phyloP scores from a whole-genome alignment of 1,140 invertebrate genomes.

The Aporrectodea caliginosa region DNA sequence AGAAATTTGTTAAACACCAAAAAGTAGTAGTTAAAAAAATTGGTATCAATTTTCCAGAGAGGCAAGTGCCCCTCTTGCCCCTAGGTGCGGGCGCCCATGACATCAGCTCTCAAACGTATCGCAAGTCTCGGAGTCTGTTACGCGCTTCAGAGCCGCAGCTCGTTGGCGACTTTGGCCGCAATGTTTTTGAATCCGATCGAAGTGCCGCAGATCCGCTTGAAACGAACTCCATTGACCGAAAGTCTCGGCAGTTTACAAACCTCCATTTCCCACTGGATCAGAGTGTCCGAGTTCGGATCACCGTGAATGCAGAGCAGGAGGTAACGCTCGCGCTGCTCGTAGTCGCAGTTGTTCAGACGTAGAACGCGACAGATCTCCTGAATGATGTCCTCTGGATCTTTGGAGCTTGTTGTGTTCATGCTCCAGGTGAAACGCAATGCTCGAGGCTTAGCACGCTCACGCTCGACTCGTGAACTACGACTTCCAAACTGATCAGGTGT shows the following conservation, averaged over 20 bases:
- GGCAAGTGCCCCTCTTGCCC: no score
- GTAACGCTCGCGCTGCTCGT: conserved; percentile 96
- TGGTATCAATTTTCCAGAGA: no score
- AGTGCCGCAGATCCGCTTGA: conserved; percentile 98
- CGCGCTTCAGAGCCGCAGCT: neutral
- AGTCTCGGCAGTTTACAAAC: conserved; percentile 96
- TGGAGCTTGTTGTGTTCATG: conserved; percentile 99
- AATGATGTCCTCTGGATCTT: conserved; percentile 99
- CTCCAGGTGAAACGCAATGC: conserved; percentile 99
- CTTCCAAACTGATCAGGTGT: neutral
- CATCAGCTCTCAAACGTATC: no score
- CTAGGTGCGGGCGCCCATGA: no score
- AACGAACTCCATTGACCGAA: conserved; percentile 96
- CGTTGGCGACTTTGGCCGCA: conserved; percentile 90
- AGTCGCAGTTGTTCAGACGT: conserved; percentile 98
- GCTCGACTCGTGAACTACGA: neutral
- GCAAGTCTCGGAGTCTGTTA: no score
- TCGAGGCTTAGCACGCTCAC: conserved; percentile 68
- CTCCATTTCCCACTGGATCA: conserved; percentile 99
- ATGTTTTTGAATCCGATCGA: conserved; percentile 99
- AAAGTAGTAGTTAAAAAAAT: no score
- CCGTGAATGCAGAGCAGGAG: conserved; percentile 80
- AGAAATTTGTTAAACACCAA: no score
- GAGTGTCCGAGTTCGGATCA: conserved; percentile 77
- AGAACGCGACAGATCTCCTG: conserved; percentile 94